Evolutionary conservation across 1,140 invertebrate genomes (phyloP).

Genomic region (Psilanteris sp.): DNA sequence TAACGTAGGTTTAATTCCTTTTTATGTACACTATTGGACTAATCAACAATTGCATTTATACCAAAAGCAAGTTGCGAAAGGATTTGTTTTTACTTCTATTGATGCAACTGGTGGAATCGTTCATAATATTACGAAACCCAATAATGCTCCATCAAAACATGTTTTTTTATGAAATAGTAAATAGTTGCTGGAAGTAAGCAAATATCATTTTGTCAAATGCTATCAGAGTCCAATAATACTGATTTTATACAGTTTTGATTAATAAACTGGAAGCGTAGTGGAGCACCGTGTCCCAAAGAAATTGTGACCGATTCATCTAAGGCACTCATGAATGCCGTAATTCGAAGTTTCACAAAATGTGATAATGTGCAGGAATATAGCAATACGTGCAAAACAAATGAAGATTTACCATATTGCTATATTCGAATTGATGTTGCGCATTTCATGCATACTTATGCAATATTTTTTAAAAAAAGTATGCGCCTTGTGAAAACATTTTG

Average conservation of each 20-base stretch:
- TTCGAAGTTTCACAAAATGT: neutral
- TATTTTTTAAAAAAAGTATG: neutral
- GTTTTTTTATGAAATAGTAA: too few relatives aligned
- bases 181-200: too few relatives aligned
- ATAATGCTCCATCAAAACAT: neutral
- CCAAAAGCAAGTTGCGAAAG: neutral
- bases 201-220: too few relatives aligned
- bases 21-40: neutral
- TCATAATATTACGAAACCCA: neutral
- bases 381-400: neutral
- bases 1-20: neutral
- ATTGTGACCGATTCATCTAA: neutral
- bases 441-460: neutral
- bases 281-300: neutral
- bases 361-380: neutral
- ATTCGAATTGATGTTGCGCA: neutral
- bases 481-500: neutral
- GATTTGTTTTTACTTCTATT: neutral
- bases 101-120: neutral
- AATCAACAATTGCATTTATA: neutral
- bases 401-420: neutral
- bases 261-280: neutral
- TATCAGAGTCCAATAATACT: neutral
- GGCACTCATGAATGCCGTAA: neutral
- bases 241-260: neutral